Evolutionary conservation across 2,113 vertebrate genomes (phyloP).

Genomic region (Phrynocephalus versicolor): DNA sequence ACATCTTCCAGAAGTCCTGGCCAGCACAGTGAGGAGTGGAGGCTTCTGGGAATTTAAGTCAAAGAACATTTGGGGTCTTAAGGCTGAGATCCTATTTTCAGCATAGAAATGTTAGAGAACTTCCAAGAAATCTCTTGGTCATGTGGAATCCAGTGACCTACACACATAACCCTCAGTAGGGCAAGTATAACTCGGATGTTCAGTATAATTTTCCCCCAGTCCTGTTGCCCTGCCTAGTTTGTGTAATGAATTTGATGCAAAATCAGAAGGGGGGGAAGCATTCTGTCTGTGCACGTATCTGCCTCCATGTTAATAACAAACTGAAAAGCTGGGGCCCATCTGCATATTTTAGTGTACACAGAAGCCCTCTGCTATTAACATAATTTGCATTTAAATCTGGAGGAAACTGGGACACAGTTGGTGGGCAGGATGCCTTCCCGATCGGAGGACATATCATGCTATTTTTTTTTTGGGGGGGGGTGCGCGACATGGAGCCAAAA

Average conservation of each 20-base stretch:
- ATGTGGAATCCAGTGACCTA: not conserved
- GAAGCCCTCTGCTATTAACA: not conserved
- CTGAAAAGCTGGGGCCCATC: slow-evolving; percentile 1
- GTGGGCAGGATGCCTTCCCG: not conserved
- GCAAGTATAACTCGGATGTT: not conserved
- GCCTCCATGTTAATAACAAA: not conserved
- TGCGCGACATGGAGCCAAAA: not conserved
- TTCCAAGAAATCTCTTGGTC: not conserved
- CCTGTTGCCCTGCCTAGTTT: not conserved
- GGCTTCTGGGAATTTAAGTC: too few species aligned
- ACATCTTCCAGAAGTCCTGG: too few species aligned
- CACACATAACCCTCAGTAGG: not conserved
- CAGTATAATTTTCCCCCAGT: too few species aligned
- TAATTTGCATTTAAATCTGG: slow-evolving; percentile 18
- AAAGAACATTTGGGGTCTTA: too few species aligned
- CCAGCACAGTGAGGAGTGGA: too few species aligned
- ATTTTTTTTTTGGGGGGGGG: not conserved
- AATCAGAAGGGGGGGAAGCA: not conserved
- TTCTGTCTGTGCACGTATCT: not conserved
- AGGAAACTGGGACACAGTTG: slow-evolving; percentile 2
- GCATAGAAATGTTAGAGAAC: not conserved
- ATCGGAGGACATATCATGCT: not conserved
- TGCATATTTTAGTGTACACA: not conserved
- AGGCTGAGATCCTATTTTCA: not conserved
- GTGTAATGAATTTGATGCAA: too few species aligned